A percentile compares a stretch with the other conserved stretches of the same genome.
These are phyloP conservation scores for Serinus canaria DNA, from an alignment of 2,113 vertebrate genomes.

Conservation along the genomic window DNA sequence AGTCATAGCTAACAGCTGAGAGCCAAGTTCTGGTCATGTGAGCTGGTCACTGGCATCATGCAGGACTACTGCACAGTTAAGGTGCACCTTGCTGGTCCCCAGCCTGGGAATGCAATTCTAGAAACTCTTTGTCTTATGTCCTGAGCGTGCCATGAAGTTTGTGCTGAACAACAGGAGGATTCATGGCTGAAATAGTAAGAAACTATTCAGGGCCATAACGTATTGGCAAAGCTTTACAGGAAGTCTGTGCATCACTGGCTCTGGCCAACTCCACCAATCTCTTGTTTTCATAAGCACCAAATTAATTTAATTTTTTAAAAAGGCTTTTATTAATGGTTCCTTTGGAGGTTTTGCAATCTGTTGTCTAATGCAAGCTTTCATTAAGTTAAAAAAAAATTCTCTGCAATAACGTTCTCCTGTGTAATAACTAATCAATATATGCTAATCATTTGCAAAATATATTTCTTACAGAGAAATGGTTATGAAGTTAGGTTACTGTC, in stretches of 20 bases:
- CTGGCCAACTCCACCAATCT: background rate
- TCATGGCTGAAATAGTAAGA: background rate
- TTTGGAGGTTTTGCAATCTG: constrained; percentile 5
- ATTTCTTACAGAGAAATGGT: background rate
- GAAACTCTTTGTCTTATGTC: background rate
- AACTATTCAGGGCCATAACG: background rate
- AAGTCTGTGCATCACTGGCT: background rate
- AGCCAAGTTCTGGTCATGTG: background rate
- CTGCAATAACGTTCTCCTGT: background rate
- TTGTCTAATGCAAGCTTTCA: constrained; percentile 55
- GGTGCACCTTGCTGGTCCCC: background rate
- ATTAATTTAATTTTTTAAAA: background rate
- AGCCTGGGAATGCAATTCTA: background rate
- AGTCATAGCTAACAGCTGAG: background rate
- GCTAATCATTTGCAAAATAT: constrained; percentile 23
- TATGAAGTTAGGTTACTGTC: background rate
- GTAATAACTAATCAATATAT: constrained; percentile 43
- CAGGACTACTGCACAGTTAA: background rate
- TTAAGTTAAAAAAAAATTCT: background rate
- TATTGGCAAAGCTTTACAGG: background rate
- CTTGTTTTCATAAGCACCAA: background rate
- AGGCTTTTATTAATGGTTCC: background rate
- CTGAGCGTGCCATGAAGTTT: accelerated
- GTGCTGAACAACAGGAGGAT: background rate
- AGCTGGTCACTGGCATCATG: background rate